Conservation (phyloP, 2,888 invertebrate species). For the Odontothrips loti region DNA sequence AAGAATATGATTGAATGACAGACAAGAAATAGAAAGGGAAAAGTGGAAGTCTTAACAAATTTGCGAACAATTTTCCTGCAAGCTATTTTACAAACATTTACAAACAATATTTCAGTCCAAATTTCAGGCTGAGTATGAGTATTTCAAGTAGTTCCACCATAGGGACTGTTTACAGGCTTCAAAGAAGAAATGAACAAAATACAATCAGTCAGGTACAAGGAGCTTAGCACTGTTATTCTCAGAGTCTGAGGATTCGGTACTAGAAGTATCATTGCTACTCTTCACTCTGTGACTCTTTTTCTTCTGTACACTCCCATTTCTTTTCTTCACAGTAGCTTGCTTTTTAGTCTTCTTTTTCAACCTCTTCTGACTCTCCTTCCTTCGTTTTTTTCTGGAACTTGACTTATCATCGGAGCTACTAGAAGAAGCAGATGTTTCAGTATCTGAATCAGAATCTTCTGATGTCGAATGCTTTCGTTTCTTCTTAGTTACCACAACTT, state of each 20-base stretch:
- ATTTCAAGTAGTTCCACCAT: no score
- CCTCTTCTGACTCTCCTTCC: conserved; percentile 33
- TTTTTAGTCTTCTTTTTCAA: conserved; percentile 37
- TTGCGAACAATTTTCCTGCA: no score
- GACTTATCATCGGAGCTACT: conserved; percentile 37
- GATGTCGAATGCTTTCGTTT: conserved; percentile 9
- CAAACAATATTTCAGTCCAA: no score
- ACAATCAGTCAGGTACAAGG: conserved; percentile 16
- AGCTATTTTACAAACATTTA: no score
- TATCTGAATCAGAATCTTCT: conserved; percentile 38
- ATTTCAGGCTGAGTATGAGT: no score
- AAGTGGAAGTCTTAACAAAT: no score
- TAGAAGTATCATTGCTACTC: background rate
- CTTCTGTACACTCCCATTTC: conserved; percentile 27
- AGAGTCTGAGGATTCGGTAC: background rate
- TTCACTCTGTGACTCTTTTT: background rate
- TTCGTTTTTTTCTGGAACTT: conserved; percentile 37
- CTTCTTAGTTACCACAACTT: background rate
- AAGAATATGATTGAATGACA: no score
- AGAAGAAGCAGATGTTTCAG: conserved; percentile 26
- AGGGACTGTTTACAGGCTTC: background rate
- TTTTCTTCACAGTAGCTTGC: conserved; percentile 38
- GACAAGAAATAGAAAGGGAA: no score
- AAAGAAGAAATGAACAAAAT: background rate
- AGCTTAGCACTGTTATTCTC: conserved; percentile 10